phyloP scores from a whole-genome alignment of 2,797 vertebrate species.

The Margarornis squamiger region DNA sequence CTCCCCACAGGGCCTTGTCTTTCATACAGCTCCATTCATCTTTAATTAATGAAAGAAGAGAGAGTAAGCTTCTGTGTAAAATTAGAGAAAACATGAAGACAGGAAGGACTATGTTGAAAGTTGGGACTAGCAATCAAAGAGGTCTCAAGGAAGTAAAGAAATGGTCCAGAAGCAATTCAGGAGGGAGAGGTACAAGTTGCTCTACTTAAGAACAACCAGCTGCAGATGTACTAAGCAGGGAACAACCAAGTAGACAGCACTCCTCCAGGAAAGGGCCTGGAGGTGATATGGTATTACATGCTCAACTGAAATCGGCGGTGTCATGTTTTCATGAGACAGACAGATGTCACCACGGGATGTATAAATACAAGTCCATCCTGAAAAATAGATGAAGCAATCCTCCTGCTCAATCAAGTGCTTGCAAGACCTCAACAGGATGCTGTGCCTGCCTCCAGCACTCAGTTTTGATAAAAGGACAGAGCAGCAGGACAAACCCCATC shows the following conservation, averaged over 20 bases:
- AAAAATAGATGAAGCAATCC: neutral
- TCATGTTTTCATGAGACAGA: neutral
- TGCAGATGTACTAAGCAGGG: neutral
- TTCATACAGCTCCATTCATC: neutral
- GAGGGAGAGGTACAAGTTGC: neutral
- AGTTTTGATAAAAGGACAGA: neutral
- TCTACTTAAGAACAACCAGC: neutral
- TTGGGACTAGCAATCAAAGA: neutral
- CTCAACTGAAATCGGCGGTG: accelerated
- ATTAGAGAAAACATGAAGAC: neutral
- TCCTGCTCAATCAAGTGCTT: neutral
- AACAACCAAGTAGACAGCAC: neutral
- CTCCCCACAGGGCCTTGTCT: neutral
- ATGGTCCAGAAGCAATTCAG: neutral
- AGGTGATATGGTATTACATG: neutral
- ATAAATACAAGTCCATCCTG: neutral
- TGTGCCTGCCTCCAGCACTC: neutral
- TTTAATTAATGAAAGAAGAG: slow-evolving; percentile 26
- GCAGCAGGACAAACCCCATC: too few relatives aligned
- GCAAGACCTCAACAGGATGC: neutral
- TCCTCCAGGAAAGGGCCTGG: neutral
- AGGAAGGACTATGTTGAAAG: neutral
- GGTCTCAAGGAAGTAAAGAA: neutral
- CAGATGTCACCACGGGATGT: neutral
- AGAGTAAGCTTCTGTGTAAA: neutral